phyloP scores from a whole-genome alignment of 2,113 vertebrate species.

The Spea bombifrons region DNA sequence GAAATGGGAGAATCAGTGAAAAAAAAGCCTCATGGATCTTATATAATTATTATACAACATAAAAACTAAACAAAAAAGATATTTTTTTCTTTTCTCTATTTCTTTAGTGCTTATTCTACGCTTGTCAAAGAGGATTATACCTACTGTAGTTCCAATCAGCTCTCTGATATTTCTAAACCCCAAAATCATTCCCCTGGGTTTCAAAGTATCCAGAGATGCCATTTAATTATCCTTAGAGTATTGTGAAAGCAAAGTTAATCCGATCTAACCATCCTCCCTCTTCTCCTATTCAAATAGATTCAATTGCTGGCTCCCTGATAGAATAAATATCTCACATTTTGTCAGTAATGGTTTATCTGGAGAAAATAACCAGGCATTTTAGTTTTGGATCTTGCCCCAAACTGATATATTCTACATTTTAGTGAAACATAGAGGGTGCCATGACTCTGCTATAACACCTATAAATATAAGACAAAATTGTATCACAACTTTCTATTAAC shows the following conservation, averaged over 20 bases:
- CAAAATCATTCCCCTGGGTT: conserved; percentile 23
- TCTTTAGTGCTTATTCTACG: not conserved
- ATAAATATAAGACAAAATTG: conserved; percentile 59
- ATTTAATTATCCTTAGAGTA: conserved; percentile 31
- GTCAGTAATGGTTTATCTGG: conserved; percentile 27
- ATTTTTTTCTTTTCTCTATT: not conserved
- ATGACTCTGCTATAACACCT: conserved; percentile 69
- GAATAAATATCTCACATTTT: conserved; percentile 25
- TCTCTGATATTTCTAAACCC: not conserved
- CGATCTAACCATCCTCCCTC: not conserved
- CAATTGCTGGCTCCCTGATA: conserved; percentile 11
- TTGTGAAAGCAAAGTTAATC: conserved; percentile 18
- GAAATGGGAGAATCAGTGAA: conserved; percentile 72
- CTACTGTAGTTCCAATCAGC: conserved; percentile 1
- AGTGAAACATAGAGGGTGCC: conserved; percentile 77
- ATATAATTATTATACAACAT: not conserved
- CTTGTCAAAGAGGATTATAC: not conserved
- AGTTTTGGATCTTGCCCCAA: conserved; percentile 65
- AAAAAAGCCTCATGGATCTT: conserved; percentile 56
- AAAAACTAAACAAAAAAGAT: no score
- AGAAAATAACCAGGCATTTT: conserved; percentile 57
- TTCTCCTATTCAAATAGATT: conserved; percentile 22
- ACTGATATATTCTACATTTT: conserved; percentile 64
- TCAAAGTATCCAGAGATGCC: conserved; percentile 31
- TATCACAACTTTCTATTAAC: conserved; percentile 74